These are phyloP conservation scores for Vulpes lagopus DNA, from an alignment of 2,113 vertebrate species.

Conservation along the genomic window DNA sequence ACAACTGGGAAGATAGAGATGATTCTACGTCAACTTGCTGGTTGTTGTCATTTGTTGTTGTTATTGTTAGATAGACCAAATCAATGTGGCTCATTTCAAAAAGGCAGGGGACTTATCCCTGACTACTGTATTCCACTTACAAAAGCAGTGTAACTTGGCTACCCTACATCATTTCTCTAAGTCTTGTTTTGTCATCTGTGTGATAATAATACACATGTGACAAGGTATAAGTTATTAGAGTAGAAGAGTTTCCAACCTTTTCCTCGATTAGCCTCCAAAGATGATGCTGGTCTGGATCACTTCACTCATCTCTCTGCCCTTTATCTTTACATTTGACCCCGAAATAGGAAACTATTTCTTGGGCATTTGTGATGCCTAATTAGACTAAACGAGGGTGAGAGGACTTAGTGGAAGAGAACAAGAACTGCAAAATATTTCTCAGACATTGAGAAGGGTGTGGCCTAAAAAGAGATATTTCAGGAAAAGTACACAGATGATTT, in stretches of 20 bases:
- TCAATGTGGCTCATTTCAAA: not conserved
- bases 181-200: not conserved
- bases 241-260: not conserved
- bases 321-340: not conserved
- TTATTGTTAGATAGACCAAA: not conserved
- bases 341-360: not conserved
- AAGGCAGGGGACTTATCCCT: not conserved
- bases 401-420: not conserved
- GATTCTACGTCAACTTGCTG: not conserved
- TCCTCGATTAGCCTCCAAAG: not conserved
- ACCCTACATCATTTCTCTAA: not conserved
- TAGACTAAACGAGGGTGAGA: not conserved
- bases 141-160: not conserved
- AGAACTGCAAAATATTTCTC: not conserved
- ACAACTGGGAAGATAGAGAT: not conserved
- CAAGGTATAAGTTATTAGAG: not conserved
- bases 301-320: not conserved
- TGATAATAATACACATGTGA: not conserved
- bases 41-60: not conserved
- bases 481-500: not conserved
- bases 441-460: not conserved
- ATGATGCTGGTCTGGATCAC: not conserved
- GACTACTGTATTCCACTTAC: rapidly evolving
- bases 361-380: not conserved
- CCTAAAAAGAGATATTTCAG: not conserved